Evolutionary conservation across 2,888 invertebrate species (phyloP), one percentile per base, ranked within the genome.

Genomic region (Thysanoteuthis rhombus): DNA sequence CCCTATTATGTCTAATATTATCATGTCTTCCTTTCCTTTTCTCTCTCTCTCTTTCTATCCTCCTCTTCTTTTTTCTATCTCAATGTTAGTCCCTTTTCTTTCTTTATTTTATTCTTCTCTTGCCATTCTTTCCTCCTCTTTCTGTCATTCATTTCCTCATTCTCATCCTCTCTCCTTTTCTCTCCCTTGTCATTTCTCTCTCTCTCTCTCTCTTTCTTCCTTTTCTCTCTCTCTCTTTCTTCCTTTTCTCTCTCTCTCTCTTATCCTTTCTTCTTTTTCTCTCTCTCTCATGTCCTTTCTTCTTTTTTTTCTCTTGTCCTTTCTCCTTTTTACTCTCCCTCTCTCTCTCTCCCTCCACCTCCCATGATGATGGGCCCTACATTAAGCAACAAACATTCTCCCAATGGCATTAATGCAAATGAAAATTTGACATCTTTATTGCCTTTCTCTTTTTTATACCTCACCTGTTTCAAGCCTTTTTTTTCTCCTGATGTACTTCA

Each of bases 371-470:
- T n/a, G 36, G n/a, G 75, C n/a, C 75, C n/a, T 75, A n/a, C 75
- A 75, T 75, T 75, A 75, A 75, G 75, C 75, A n/a, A 75, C 12
- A 75, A 36, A 75, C n/a, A 16, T n/a, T 75, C 75, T 75, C 36
- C n/a, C 75, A n/a, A n/a, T n/a, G 4, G n/a, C n/a, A 75, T 75
- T 75, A 75, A 75, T 75, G n/a, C 75, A n/a, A 75, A 75, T 75
- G 75, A 75, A 75, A n/a, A 75, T 75, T 75, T 75, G 75, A 75
- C 75, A 75, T 75, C 75, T 75, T 75, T 75, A 75, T 75, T 75
- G 12, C 75, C 16, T 75, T 75, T 75, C 75, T n/a, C 12, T 75
- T 75, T 75, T 75, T n/a, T 52, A 52, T 52, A 52, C 28, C 6
- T 22, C 52, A 52, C 28, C 3, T 52, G 1, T 22, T 52, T 42